These are phyloP conservation scores for Cherax quadricarinatus DNA, from an alignment of 1,140 invertebrate species.

Conservation along the genomic window DNA sequence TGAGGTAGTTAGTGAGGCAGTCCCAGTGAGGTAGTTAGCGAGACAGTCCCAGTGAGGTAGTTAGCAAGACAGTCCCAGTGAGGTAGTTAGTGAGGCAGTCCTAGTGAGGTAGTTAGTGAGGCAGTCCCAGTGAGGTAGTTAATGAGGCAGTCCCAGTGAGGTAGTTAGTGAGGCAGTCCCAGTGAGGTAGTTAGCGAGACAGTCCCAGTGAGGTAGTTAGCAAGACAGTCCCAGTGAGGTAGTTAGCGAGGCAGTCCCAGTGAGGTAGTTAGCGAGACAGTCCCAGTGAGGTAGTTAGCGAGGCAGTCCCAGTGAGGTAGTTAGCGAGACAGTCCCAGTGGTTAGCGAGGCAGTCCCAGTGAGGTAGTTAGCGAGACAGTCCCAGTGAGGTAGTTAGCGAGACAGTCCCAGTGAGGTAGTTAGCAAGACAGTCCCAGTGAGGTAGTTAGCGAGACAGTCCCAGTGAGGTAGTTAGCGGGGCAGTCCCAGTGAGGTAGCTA, in stretches of 20 bases:
- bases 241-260: no score
- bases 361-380: slow-evolving; percentile 31
- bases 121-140: no score
- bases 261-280: slow-evolving; percentile 29
- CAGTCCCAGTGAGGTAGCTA: no score
- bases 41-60: slow-evolving; percentile 48
- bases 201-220: slow-evolving; percentile 45
- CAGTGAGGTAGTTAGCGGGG: slow-evolving; percentile 18
- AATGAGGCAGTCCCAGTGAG: no score
- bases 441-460: slow-evolving; percentile 41
- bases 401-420: no score
- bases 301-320: no score
- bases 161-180: slow-evolving; percentile 45
- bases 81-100: slow-evolving; percentile 35
- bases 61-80: slow-evolving; percentile 54
- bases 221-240: slow-evolving; percentile 59
- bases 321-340: slow-evolving; percentile 52
- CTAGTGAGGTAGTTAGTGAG: slow-evolving; percentile 16
- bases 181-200: slow-evolving; percentile 17
- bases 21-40: slow-evolving; percentile 1
- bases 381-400: slow-evolving; percentile 33
- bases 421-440: no score
- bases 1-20: no score
- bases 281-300: no score
- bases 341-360: no score